phyloP scores from a whole-genome alignment of 64 coral and sea anemone species.

The Hydrozoanthus tunicans region DNA sequence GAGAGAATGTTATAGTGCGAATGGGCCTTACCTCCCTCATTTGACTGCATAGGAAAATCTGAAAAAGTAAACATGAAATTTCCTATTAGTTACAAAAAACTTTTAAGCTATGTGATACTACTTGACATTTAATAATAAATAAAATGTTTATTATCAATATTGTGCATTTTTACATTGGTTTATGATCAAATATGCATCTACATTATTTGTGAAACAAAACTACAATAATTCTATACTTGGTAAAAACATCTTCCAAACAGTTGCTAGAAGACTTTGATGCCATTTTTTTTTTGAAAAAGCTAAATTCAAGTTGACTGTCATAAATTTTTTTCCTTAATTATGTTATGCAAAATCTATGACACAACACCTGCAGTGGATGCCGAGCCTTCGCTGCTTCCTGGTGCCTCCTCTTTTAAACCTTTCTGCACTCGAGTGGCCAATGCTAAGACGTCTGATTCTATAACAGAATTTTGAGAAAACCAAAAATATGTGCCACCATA shows the following conservation, averaged over 20 bases:
- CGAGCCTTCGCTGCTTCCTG: slow-evolving; percentile 1
- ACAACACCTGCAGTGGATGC: background rate
- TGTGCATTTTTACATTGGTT: too few species aligned
- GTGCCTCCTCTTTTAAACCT: slow-evolving; percentile 69
- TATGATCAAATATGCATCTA: too few species aligned
- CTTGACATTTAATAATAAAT: too few species aligned
- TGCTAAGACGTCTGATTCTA: slow-evolving; percentile 77
- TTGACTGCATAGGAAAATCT: slow-evolving; percentile 78
- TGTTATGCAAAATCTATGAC: background rate
- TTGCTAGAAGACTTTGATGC: too few species aligned
- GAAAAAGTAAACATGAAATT: background rate
- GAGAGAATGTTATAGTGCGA: background rate
- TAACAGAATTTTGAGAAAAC: background rate
- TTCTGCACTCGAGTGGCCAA: slow-evolving; percentile 91
- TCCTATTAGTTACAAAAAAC: too few species aligned
- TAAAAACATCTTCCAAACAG: too few species aligned
- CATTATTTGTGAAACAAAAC: background rate
- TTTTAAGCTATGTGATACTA: too few species aligned
- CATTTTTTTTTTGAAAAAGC: background rate
- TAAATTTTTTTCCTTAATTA: too few species aligned
- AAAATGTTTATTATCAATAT: too few species aligned
- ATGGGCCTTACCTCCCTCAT: slow-evolving; percentile 67
- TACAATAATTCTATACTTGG: background rate
- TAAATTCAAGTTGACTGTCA: too few species aligned
- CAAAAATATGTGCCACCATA: too few species aligned